Percentiles rank a stretch among this genome's conserved stretches.
These are phyloP conservation scores for Notodromas monacha DNA, from an alignment of 2,888 invertebrate species.

Conservation along the genomic window DNA sequence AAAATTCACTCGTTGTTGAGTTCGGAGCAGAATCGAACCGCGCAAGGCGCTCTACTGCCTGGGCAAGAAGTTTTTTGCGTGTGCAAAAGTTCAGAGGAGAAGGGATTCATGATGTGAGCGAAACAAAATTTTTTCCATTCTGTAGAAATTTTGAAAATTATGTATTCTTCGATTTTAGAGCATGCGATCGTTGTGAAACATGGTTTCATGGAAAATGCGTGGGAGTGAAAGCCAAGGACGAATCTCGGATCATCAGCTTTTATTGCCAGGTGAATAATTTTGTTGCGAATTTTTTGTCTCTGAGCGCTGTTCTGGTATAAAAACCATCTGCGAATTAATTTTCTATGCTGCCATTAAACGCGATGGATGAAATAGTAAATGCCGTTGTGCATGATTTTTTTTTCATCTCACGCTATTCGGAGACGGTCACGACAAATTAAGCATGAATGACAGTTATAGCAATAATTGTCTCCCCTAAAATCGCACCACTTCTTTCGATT, in stretches of 20 bases:
- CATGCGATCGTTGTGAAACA: conserved; percentile 85
- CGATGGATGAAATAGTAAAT: too few species aligned
- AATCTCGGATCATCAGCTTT: conserved; percentile 69
- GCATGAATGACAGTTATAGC: too few species aligned
- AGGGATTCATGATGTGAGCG: conserved; percentile 87
- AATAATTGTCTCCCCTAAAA: too few species aligned
- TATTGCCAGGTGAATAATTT: conserved; percentile 30
- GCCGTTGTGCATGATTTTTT: too few species aligned
- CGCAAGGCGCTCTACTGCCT: conserved; percentile 39
- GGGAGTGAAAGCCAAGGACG: conserved; percentile 64
- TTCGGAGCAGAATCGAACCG: conserved; percentile 31
- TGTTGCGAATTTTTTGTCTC: too few species aligned
- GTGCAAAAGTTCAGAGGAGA: too few species aligned
- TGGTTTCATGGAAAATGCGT: conserved; percentile 98
- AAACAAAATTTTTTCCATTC: conserved; percentile 5
- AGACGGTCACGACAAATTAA: too few species aligned
- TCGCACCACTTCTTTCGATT: too few species aligned
- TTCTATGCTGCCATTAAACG: too few species aligned
- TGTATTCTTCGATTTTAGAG: conserved; percentile 22
- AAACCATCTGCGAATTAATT: too few species aligned
- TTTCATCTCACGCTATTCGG: too few species aligned
- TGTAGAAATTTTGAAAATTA: neutral
- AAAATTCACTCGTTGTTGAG: conserved; percentile 20
- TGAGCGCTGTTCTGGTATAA: too few species aligned
- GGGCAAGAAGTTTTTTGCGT: conserved; percentile 68